phyloP scores from a whole-genome alignment of 2,113 vertebrate species.

The Lepus timidus region DNA sequence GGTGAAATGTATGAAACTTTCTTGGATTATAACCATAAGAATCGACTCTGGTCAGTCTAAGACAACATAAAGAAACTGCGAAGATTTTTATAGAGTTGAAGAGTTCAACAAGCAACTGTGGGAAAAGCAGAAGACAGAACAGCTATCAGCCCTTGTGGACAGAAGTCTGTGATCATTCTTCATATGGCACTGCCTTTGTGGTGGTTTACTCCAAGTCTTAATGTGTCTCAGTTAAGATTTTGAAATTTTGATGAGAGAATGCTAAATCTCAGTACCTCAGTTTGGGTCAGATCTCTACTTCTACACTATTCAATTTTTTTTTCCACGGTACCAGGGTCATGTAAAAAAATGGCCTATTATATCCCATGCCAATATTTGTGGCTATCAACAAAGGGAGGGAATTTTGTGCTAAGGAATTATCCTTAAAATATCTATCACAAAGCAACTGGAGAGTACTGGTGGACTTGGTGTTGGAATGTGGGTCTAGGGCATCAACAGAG shows the following conservation, averaged over 20 bases:
- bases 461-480: neutral
- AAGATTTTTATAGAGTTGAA: neutral
- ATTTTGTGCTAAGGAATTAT: neutral
- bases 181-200: neutral
- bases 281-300: neutral
- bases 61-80: neutral
- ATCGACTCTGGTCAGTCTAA: neutral
- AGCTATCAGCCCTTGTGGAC: neutral
- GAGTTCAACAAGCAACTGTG: neutral
- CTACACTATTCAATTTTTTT: neutral
- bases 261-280: neutral
- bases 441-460: neutral
- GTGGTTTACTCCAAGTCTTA: neutral
- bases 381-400: neutral
- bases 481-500: neutral
- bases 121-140: neutral
- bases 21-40: neutral
- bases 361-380: neutral
- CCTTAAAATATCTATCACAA: neutral
- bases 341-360: neutral
- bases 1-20: neutral
- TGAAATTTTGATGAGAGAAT: neutral
- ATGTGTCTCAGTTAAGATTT: constrained; percentile 17
- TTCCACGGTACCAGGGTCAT: neutral
- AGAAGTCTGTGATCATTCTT: neutral